phyloP scores from a whole-genome alignment of 23 tunicate species.

The Phallusia fumigata region DNA sequence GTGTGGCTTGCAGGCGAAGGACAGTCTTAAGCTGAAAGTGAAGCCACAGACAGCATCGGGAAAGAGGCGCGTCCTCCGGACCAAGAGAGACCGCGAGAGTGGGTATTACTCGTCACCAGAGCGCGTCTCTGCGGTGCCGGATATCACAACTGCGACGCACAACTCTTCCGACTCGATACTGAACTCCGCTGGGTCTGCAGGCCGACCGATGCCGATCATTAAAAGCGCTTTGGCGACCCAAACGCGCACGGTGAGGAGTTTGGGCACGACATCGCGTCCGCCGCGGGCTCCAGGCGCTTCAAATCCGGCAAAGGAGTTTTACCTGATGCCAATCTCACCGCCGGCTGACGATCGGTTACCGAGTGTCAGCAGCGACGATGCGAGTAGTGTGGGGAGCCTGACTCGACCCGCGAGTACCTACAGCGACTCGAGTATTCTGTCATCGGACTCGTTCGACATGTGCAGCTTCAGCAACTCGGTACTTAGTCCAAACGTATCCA shows the following conservation, averaged over 20 bases:
- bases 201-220: conserved; percentile 23
- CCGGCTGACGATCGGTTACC: conserved; percentile 40
- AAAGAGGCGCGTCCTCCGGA: conserved; percentile 57
- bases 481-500: background rate
- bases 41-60: conserved; percentile 55
- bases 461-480: conserved; percentile 43
- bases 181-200: background rate
- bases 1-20: conserved; percentile 73
- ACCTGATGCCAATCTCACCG: conserved; percentile 35
- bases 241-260: background rate
- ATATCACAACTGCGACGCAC: background rate
- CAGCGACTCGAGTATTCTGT: conserved; percentile 77
- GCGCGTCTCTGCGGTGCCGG: conserved; percentile 15
- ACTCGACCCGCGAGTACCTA: conserved; percentile 68
- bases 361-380: conserved; percentile 65
- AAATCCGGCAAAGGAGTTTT: conserved; percentile 25
- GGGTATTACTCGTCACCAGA: conserved; percentile 90
- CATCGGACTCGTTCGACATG: conserved; percentile 73
- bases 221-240: conserved; percentile 26
- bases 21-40: conserved; percentile 68
- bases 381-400: conserved; percentile 37
- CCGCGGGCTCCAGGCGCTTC: conserved; percentile 14
- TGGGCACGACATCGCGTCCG: background rate
- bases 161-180: conserved; percentile 6
- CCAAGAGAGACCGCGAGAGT: conserved; percentile 68